Percentiles rank a stretch among this genome's conserved stretches.
These are phyloP conservation scores for Phrynocephalus versicolor DNA, from an alignment of 2,113 vertebrate species.

Conservation along the genomic window DNA sequence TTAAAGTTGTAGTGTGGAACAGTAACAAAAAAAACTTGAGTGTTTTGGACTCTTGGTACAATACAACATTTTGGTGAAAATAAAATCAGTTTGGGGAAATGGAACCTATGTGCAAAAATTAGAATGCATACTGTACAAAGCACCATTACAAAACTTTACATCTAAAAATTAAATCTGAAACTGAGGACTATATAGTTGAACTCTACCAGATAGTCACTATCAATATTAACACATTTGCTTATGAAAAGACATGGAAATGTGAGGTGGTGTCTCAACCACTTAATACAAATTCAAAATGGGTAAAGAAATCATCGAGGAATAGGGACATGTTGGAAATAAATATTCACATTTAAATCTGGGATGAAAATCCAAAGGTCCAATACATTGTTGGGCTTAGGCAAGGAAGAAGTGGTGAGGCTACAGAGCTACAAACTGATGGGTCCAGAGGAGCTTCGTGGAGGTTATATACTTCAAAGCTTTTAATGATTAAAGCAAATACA, in stretches of 20 bases:
- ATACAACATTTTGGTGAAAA: slow-evolving; percentile 70
- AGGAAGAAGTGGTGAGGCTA: slow-evolving; percentile 65
- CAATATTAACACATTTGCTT: slow-evolving; percentile 69
- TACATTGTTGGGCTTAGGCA: slow-evolving; percentile 71
- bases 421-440: slow-evolving; percentile 58
- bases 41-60: slow-evolving; percentile 75
- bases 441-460: slow-evolving; percentile 56
- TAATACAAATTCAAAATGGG: slow-evolving; percentile 59
- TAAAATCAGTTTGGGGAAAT: slow-evolving; percentile 73
- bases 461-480: slow-evolving; percentile 76
- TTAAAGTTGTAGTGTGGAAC: slow-evolving; percentile 74
- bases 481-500: slow-evolving; percentile 64
- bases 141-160: slow-evolving; percentile 77
- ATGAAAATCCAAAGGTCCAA: slow-evolving; percentile 72
- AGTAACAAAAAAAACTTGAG: slow-evolving; percentile 52
- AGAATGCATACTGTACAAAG: slow-evolving; percentile 80
- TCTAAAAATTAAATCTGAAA: slow-evolving; percentile 72
- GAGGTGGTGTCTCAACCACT: slow-evolving; percentile 59
- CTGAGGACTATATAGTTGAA: slow-evolving; percentile 66
- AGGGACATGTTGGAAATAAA: slow-evolving; percentile 74
- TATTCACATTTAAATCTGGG: slow-evolving; percentile 81
- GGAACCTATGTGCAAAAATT: slow-evolving; percentile 80
- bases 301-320: slow-evolving; percentile 63
- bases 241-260: slow-evolving; percentile 68
- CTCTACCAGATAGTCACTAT: slow-evolving; percentile 70